Evolutionary conservation across 2,888 invertebrate genomes (phyloP).

Genomic region (Abrostola tripartita): DNA sequence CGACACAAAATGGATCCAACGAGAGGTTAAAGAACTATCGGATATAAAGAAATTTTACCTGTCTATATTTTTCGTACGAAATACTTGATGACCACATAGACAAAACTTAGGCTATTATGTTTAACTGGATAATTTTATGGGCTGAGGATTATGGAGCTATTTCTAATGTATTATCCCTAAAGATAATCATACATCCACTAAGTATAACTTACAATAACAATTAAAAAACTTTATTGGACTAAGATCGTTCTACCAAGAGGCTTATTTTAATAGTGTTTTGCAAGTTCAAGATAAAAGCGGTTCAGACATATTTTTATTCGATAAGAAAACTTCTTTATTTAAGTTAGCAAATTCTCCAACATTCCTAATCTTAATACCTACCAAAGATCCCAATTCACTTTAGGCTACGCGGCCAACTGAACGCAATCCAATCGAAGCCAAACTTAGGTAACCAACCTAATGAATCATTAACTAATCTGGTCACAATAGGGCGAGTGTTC

Average conservation of each 20-base stretch:
- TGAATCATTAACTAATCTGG: conserved; percentile 81
- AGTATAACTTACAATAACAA: too few relatives aligned
- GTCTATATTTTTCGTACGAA: too few relatives aligned
- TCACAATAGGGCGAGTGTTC: conserved; percentile 74
- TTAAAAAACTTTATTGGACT: background rate
- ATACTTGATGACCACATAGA: too few relatives aligned
- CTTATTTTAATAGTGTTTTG: background rate
- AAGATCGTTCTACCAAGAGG: background rate
- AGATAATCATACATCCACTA: too few relatives aligned
- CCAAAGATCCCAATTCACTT: conserved; percentile 35
- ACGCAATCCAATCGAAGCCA: conserved; percentile 11
- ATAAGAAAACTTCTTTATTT: conserved; percentile 26
- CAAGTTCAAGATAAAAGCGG: background rate
- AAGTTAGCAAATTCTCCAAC: conserved; percentile 19
- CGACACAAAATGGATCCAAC: too few relatives aligned
- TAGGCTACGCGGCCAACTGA: conserved; percentile 30
- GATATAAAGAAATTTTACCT: too few relatives aligned
- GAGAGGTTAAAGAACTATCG: too few relatives aligned
- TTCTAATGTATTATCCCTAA: too few relatives aligned
- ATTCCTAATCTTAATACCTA: conserved; percentile 18
- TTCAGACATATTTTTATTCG: conserved; percentile 8
- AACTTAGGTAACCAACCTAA: conserved; percentile 61
- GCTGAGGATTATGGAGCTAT: too few relatives aligned
- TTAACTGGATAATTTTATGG: too few relatives aligned
- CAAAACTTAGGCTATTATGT: too few relatives aligned